Conservation (phyloP, 1,140 invertebrate genomes). For the Drosophila subpulchrella region DNA sequence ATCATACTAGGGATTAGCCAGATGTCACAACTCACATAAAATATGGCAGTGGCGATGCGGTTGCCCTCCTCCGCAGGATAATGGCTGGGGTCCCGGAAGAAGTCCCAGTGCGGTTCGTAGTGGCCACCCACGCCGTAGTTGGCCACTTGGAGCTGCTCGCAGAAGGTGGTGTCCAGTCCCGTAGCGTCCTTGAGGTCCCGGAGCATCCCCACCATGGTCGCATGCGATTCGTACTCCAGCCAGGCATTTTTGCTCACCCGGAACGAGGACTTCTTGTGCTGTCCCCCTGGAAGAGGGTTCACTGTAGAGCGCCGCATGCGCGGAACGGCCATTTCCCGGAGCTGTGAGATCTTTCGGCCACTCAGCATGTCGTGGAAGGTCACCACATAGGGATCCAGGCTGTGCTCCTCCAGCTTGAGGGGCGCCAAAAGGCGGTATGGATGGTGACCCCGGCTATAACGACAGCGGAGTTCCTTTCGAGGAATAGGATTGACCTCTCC, state of each 20-base stretch:
- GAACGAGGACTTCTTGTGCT: constrained; percentile 88
- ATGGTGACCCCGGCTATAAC: constrained; percentile 89
- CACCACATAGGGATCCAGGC: constrained; percentile 92
- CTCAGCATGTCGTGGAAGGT: constrained; percentile 95
- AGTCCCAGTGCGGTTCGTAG: constrained; percentile 91
- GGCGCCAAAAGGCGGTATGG: constrained; percentile 93
- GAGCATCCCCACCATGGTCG: constrained; percentile 90
- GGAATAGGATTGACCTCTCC: constrained; percentile 87
- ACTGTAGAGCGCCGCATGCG: constrained; percentile 92
- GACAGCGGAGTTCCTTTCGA: constrained; percentile 87
- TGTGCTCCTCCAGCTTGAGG: constrained; percentile 96
- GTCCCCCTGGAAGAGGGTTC: constrained; percentile 89
- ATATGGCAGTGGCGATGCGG: constrained; percentile 80
- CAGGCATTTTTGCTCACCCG: constrained; percentile 99
- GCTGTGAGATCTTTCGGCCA: constrained; percentile 93
- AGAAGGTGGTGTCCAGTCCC: constrained; percentile 92
- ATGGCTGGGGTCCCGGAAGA: constrained; percentile 62
- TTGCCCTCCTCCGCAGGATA: constrained; percentile 90
- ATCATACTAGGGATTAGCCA: constrained; percentile 8
- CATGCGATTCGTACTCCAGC: constrained; percentile 93
- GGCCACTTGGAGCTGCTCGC: constrained; percentile 89
- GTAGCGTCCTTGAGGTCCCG: constrained; percentile 91
- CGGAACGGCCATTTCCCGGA: constrained; percentile 94
- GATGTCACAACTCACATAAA: constrained; percentile 86
- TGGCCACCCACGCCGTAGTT: constrained; percentile 91